Base-by-base conservation (phyloP, 2,113 vertebrate species). In the Eulemur macaco region DNA sequence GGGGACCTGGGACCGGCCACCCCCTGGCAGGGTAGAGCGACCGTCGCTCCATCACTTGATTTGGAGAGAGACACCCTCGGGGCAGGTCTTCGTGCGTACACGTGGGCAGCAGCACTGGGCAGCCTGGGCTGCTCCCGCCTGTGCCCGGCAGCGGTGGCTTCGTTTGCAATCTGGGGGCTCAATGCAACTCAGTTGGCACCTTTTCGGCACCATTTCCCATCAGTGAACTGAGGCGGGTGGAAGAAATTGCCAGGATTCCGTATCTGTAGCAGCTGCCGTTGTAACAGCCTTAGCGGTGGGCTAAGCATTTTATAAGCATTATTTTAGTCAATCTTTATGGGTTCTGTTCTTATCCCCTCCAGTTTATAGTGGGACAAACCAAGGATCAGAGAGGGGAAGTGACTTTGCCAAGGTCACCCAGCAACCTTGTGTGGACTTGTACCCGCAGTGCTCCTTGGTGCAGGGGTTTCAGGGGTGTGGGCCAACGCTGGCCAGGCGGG, bases 401-500 rank as follows among this genome's bases (percentile, higher is more conserved):
- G 0, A 13, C 37, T 3, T 27, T 9, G 60, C 56, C 23, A 2
- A 4, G 58, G 31, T 9, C 10, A 2, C 54, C 34, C 27, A 12
- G 81, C 3, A 15, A 20, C 63, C 18, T 17, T 0, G 1, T 27
- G 37, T 4, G 1, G 23, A 9, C 12, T 5, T 6, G 31, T 0
- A 5, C 11, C 14, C 18, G 0, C 25, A 1, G 54, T 0, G 0
- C 29, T 8, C 21, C 13, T 42, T 0, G 20, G 45, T 3, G 1
- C 17, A 6, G 17, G 25, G 31, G 12, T 17, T 17, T 68, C 27
- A 0, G 29, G 6, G 60, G 6, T 1, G 21, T 12, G 45, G 7
- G 25, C 31, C 29, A 1, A 0, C 8, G 0, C 15, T 0, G 10
- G 34, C 34, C 71, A 5, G 91, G 0, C 0, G 9, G 42, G 37